A percentile compares a stretch with the other conserved stretches of the same genome.
Conservation (phyloP, 1,140 invertebrate species). For the Parasteatoda tepidariorum region DNA sequence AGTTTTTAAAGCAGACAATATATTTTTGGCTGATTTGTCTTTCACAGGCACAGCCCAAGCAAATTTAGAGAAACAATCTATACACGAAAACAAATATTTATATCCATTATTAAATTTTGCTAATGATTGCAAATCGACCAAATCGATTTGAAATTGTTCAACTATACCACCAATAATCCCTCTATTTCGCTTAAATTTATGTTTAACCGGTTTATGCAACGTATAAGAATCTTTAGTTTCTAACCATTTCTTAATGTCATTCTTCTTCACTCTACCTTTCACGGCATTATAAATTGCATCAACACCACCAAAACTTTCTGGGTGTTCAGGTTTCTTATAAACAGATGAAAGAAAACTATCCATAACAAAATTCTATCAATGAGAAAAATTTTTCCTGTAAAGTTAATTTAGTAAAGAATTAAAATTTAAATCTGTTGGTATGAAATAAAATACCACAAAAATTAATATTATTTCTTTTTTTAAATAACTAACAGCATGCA, state of each 20-base stretch:
- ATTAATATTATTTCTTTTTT: too few relatives aligned
- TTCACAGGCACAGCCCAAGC: conserved; percentile 62
- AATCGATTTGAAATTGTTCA: conserved; percentile 62
- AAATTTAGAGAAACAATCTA: conserved; percentile 64
- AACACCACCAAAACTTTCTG: background rate
- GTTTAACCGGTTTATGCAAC: background rate
- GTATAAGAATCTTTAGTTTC: background rate
- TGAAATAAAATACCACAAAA: too few relatives aligned
- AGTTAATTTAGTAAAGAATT: too few relatives aligned
- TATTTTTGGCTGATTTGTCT: too few relatives aligned
- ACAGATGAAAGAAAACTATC: too few relatives aligned
- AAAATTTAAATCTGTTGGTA: too few relatives aligned
- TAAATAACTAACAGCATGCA: too few relatives aligned
- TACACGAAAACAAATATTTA: conserved; percentile 62
- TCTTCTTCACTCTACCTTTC: background rate
- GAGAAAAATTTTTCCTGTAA: too few relatives aligned
- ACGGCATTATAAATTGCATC: background rate
- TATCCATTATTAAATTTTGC: conserved; percentile 60
- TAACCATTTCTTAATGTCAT: background rate
- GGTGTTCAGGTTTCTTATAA: background rate
- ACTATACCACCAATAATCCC: background rate
- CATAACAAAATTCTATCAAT: too few relatives aligned
- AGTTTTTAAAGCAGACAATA: conserved; percentile 60
- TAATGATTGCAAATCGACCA: conserved; percentile 61
- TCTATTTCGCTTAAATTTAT: background rate